These are phyloP conservation scores for Cottoperca gobio DNA, from an alignment of 2,797 vertebrate species.

Conservation along the genomic window DNA sequence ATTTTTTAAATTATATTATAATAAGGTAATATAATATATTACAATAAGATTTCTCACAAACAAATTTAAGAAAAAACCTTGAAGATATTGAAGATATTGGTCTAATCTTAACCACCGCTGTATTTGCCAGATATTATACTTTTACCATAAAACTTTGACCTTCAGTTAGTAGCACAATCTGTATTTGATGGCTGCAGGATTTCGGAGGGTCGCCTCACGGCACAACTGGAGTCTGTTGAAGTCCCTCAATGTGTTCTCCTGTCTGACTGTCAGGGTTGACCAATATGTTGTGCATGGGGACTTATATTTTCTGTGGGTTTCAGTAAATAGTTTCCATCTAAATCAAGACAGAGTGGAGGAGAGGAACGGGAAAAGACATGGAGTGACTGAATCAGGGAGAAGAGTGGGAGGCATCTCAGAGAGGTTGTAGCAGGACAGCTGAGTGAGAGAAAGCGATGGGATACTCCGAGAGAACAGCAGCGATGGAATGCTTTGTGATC, in stretches of 20 bases:
- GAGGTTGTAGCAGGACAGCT: neutral
- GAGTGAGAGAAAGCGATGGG: slow-evolving; percentile 31
- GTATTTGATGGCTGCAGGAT: neutral
- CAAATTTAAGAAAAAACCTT: too few species aligned
- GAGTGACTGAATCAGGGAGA: neutral
- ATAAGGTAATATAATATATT: too few species aligned
- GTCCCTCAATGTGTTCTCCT: neutral
- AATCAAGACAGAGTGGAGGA: too few species aligned
- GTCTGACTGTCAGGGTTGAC: slow-evolving; percentile 7
- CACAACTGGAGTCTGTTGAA: neutral
- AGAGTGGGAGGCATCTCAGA: slow-evolving; percentile 7
- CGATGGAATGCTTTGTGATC: slow-evolving; percentile 58
- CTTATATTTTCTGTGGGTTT: neutral
- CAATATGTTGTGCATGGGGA: neutral
- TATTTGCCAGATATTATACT: too few species aligned
- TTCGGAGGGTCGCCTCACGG: neutral
- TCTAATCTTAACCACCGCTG: too few species aligned
- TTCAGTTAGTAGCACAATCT: neutral
- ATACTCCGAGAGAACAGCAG: too few species aligned
- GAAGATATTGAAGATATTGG: too few species aligned
- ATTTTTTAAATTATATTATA: too few species aligned
- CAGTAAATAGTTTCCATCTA: slow-evolving; percentile 7
- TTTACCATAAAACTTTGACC: neutral
- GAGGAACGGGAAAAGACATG: neutral
- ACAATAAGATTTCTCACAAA: too few species aligned